Percentiles rank a stretch among this genome's conserved stretches.
phyloP scores from a whole-genome alignment of 2,888 invertebrate genomes.

The Phania funesta region DNA sequence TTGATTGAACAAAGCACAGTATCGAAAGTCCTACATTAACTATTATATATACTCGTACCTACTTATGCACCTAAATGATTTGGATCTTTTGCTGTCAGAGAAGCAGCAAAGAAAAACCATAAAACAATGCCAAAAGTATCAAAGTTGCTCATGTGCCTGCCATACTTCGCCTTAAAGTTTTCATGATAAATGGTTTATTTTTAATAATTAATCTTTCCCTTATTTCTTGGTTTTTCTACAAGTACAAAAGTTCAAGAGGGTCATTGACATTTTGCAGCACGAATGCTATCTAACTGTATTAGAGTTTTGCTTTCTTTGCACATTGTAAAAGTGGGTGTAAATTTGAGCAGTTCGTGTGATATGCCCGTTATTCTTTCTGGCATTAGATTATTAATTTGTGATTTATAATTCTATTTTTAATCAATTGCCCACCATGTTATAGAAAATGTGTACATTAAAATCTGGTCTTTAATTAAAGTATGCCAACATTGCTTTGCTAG shows the following conservation, averaged over 20 bases:
- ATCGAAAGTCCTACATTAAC: too few species aligned
- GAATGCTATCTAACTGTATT: not conserved
- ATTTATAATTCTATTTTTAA: conserved; percentile 1
- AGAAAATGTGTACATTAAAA: not conserved
- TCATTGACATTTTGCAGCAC: conserved; percentile 8
- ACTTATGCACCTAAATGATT: too few species aligned
- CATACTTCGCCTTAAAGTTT: not conserved
- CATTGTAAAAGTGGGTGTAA: not conserved
- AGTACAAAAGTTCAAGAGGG: not conserved
- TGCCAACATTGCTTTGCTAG: not conserved
- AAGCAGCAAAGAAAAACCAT: too few species aligned
- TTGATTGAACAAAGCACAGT: too few species aligned
- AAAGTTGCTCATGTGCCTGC: not conserved
- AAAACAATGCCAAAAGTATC: too few species aligned
- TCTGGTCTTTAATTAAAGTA: not conserved
- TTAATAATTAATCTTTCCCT: not conserved
- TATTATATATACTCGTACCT: too few species aligned
- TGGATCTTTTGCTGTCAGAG: too few species aligned
- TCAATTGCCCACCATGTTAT: not conserved
- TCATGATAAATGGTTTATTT: not conserved
- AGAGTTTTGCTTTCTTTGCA: not conserved
- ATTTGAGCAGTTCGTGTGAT: not conserved
- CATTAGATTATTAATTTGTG: conserved; percentile 21
- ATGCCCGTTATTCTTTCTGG: not conserved
- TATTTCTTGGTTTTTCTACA: not conserved